Evolutionary conservation across 2,888 invertebrate species (phyloP).

Genomic region (Aphidoletes aphidimyza): DNA sequence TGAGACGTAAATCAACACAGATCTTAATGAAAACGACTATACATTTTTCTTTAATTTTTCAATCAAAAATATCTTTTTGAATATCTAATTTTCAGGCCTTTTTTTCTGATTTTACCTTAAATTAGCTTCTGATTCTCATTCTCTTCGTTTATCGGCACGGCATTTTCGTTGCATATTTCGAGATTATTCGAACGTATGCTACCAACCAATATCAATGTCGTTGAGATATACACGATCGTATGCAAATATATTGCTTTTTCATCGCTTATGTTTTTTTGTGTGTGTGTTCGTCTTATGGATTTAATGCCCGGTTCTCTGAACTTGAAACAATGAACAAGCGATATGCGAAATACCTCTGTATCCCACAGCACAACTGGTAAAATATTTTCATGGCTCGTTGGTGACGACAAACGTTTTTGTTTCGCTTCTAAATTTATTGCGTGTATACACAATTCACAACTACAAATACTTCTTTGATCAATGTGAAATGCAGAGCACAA

Average conservation of each 20-base stretch:
- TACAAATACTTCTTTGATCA: constrained; percentile 1
- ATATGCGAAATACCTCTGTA: constrained; percentile 14
- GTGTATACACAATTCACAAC: constrained; percentile 7
- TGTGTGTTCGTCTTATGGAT: too few species aligned
- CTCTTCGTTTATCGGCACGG: neutral
- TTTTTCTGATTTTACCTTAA: constrained; percentile 34
- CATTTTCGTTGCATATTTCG: constrained; percentile 16
- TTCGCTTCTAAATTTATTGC: constrained; percentile 4
- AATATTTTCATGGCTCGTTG: constrained; percentile 37
- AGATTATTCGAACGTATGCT: constrained; percentile 49
- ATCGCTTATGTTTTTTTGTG: too few species aligned
- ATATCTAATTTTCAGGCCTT: too few species aligned
- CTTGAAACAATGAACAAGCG: constrained; percentile 43
- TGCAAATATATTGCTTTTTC: constrained; percentile 52
- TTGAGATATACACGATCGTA: constrained; percentile 47
- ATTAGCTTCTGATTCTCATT: constrained; percentile 47
- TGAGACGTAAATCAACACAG: too few species aligned
- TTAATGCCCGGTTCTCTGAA: too few species aligned
- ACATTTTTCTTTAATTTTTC: too few species aligned
- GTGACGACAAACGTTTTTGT: constrained; percentile 2
- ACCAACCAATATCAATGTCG: constrained; percentile 40
- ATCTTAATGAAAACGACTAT: too few species aligned
- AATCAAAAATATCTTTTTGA: too few species aligned
- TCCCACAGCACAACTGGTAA: constrained; percentile 29
- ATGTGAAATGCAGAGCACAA: constrained; percentile 2